Evolutionary conservation across 2,888 invertebrate species (phyloP).

Genomic region (Ferrisia virgata): DNA sequence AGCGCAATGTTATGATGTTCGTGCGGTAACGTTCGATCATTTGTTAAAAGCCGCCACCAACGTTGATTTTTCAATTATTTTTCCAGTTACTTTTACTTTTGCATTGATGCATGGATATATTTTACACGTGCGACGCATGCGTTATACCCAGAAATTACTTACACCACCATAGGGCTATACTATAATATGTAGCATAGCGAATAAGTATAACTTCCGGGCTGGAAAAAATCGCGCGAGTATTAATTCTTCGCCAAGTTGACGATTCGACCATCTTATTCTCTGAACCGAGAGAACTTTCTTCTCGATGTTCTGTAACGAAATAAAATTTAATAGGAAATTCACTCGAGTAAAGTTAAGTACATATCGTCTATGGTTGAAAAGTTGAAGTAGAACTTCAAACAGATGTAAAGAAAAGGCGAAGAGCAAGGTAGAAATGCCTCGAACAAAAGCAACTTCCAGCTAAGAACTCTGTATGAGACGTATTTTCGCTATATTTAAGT

Average conservation of each 20-base stretch:
- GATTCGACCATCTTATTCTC: neutral
- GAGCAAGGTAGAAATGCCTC: constrained; percentile 34
- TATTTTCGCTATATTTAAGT: constrained; percentile 39
- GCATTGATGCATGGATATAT: neutral
- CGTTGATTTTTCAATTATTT: neutral
- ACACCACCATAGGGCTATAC: too few species aligned
- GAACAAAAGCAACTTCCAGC: constrained; percentile 39
- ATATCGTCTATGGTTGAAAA: constrained; percentile 43
- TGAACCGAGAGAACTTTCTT: neutral
- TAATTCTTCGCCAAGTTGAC: constrained; percentile 8
- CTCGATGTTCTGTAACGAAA: constrained; percentile 25
- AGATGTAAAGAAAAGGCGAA: constrained; percentile 37
- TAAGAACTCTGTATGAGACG: constrained; percentile 41
- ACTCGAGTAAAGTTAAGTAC: constrained; percentile 38
- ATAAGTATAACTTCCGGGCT: constrained; percentile 41
- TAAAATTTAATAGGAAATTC: constrained; percentile 45
- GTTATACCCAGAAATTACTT: neutral
- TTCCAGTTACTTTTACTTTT: neutral
- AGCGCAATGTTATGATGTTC: constrained; percentile 41
- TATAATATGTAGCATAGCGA: too few species aligned
- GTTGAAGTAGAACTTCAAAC: constrained; percentile 43
- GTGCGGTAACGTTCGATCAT: constrained; percentile 43
- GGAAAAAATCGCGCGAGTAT: constrained; percentile 30
- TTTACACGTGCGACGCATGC: neutral
- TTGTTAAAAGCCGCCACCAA: constrained; percentile 39